These are phyloP conservation scores for Drosophila micromelanica DNA, from an alignment of 1,140 invertebrate species.

Conservation along the genomic window DNA sequence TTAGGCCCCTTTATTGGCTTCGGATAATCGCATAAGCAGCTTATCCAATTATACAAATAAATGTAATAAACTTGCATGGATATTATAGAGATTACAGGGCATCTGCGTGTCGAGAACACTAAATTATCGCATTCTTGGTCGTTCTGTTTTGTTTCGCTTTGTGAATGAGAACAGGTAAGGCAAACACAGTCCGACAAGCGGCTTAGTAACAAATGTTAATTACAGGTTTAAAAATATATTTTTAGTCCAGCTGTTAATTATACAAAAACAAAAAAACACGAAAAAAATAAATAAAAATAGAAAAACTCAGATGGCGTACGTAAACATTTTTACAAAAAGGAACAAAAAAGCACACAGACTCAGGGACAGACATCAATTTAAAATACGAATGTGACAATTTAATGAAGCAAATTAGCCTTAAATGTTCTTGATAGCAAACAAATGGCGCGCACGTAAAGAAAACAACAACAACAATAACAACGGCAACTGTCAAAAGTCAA, in stretches of 20 bases:
- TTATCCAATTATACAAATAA: neutral
- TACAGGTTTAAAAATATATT: conserved; percentile 37
- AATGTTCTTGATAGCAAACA: conserved; percentile 74
- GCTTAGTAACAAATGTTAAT: conserved; percentile 45
- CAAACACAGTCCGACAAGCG: neutral
- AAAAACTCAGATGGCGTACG: neutral
- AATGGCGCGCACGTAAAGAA: conserved; percentile 65
- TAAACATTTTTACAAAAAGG: neutral
- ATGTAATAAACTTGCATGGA: neutral
- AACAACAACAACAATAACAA: conserved; percentile 37
- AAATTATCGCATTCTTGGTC: neutral
- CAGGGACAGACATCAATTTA: neutral
- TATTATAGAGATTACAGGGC: conserved; percentile 6
- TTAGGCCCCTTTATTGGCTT: no score
- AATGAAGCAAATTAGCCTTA: conserved; percentile 78
- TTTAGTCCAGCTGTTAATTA: conserved; percentile 45
- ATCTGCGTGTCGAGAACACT: neutral
- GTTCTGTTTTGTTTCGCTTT: neutral
- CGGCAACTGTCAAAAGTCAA: conserved; percentile 24
- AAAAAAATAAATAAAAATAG: neutral
- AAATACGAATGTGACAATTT: conserved; percentile 69
- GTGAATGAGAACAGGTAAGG: conserved; percentile 29
- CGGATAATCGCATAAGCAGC: neutral
- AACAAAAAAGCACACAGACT: neutral
- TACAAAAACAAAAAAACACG: conserved; percentile 6